Percentiles rank a stretch among this genome's conserved stretches.
phyloP scores from a whole-genome alignment of 2,888 invertebrate genomes.

The Gasteruption jaculator region DNA sequence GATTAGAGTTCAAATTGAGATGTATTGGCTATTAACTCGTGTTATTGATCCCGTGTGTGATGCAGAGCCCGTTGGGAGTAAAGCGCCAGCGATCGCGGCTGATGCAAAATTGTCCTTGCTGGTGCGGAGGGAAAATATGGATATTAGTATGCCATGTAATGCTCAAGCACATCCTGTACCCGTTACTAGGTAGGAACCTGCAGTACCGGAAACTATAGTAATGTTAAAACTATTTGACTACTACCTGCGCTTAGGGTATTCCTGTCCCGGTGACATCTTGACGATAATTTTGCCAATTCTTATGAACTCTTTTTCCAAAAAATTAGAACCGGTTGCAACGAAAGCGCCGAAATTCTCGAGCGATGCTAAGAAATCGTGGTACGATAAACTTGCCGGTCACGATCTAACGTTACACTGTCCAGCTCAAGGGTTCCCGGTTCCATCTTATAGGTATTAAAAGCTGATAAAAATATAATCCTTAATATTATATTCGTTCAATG shows the following conservation, averaged over 20 bases:
- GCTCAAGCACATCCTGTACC: conserved; percentile 72
- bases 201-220: no score
- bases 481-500: no score
- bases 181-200: conserved; percentile 62
- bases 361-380: conserved; percentile 65
- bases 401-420: conserved; percentile 68
- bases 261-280: no score
- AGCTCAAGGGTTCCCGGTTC: conserved; percentile 69
- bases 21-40: no score
- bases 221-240: no score
- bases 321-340: conserved; percentile 59
- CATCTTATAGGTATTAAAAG: conserved; percentile 56
- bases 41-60: not conserved
- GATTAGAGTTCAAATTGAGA: no score
- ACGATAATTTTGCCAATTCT: no score
- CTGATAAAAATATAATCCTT: no score
- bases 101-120: conserved; percentile 38
- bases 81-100: conserved; percentile 38
- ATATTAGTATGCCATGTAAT: conserved; percentile 64
- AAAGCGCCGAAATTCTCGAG: conserved; percentile 66
- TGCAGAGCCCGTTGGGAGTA: conserved; percentile 37
- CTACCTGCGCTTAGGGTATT: no score
- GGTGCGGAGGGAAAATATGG: conserved; percentile 26
- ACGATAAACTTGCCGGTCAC: conserved; percentile 61
- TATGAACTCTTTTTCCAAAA: no score